Conservation (phyloP, 2,797 vertebrate genomes). For the Silurus aristotelis region DNA sequence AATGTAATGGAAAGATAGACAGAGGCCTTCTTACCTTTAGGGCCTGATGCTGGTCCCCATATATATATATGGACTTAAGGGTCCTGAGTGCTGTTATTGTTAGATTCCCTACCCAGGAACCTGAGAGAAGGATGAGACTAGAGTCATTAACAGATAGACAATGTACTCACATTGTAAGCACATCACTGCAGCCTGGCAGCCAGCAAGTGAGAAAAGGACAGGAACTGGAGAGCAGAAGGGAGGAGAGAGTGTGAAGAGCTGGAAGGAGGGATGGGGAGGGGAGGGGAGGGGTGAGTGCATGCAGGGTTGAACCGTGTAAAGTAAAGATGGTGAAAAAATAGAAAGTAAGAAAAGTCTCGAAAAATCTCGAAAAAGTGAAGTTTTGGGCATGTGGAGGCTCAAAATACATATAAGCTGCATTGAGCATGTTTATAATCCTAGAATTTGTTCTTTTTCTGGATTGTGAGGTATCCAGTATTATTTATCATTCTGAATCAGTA, state of each 20-base stretch:
- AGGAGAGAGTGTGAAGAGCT: slow-evolving; percentile 29
- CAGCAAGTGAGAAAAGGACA: slow-evolving; percentile 37
- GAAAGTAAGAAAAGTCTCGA: background rate
- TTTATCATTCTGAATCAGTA: background rate
- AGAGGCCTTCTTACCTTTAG: slow-evolving; percentile 52
- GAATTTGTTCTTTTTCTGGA: background rate
- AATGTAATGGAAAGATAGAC: background rate
- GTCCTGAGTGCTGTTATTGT: slow-evolving; percentile 30
- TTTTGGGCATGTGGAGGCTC: background rate
- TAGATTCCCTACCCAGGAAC: slow-evolving; percentile 34
- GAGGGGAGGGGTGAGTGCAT: slow-evolving; percentile 20
- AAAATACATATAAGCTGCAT: background rate
- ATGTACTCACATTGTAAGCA: slow-evolving; percentile 57
- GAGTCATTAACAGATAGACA: slow-evolving; percentile 50
- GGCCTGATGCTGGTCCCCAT: slow-evolving; percentile 38
- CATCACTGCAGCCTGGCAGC: slow-evolving; percentile 63
- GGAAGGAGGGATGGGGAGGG: slow-evolving; percentile 26
- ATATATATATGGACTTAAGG: slow-evolving; percentile 43
- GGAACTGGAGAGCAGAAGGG: slow-evolving; percentile 26
- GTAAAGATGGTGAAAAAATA: slow-evolving; percentile 5
- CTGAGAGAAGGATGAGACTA: slow-evolving; percentile 43
- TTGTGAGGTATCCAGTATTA: background rate
- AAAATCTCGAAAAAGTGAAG: slow-evolving; percentile 9
- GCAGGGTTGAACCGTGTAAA: slow-evolving; percentile 34
- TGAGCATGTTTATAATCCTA: background rate